A percentile compares a stretch with the other conserved stretches of the same genome.
Evolutionary conservation across 2,113 vertebrate genomes (phyloP).

Genomic region (Leucopternis melanops): DNA sequence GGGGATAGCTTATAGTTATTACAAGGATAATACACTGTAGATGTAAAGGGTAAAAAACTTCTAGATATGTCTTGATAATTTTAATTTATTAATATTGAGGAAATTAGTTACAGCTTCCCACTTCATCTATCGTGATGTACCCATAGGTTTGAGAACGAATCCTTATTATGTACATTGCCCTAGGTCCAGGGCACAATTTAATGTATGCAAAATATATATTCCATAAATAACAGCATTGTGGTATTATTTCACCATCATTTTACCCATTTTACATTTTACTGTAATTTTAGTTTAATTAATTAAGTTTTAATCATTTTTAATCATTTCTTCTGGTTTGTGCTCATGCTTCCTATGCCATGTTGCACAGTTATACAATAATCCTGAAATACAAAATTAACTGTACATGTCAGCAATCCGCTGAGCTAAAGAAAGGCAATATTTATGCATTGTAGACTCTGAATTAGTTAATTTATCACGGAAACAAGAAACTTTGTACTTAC

Average conservation of each 20-base stretch:
- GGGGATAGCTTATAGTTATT: background rate
- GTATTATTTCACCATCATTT: background rate
- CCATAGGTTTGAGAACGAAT: background rate
- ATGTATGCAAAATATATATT: background rate
- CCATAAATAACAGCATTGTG: background rate
- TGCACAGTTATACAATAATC: too few species aligned
- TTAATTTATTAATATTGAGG: background rate
- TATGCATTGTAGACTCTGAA: background rate
- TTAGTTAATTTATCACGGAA: background rate
- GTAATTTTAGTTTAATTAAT: background rate
- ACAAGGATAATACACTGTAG: background rate
- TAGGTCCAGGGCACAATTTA: too few species aligned
- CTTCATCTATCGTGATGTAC: background rate
- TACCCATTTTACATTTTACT: too few species aligned
- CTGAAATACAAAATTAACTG: background rate
- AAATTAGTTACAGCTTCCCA: background rate
- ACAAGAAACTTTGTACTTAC: constrained; percentile 46
- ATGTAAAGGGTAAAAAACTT: background rate
- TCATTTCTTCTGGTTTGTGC: too few species aligned
- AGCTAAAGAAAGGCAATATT: too few species aligned
- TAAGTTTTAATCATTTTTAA: background rate
- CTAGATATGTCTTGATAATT: background rate
- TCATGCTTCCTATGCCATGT: too few species aligned
- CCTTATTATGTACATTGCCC: too few species aligned
- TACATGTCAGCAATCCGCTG: rapidly evolving